Conservation (phyloP, 2,797 vertebrate species). For the Catharus ustulatus region DNA sequence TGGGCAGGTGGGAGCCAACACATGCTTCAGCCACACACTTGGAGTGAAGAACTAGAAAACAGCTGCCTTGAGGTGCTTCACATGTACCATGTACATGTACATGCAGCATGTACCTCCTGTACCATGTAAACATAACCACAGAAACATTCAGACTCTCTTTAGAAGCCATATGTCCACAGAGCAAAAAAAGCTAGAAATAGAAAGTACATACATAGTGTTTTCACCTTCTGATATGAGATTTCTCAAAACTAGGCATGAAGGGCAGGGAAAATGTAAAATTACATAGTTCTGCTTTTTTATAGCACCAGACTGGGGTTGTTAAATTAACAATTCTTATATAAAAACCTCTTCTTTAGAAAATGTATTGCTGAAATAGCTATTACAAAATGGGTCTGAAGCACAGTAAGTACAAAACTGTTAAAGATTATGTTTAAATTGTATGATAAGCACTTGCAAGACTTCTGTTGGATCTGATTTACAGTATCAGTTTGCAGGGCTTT, state of each 20-base stretch:
- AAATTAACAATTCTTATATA: background rate
- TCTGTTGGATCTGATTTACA: background rate
- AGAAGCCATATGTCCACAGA: background rate
- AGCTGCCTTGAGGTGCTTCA: background rate
- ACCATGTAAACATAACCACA: background rate
- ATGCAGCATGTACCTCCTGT: background rate
- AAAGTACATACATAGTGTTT: background rate
- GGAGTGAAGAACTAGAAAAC: background rate
- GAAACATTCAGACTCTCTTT: background rate
- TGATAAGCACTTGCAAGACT: background rate
- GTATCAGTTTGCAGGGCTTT: background rate
- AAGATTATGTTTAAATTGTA: background rate
- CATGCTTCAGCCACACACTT: background rate
- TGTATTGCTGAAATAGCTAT: background rate
- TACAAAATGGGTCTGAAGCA: background rate
- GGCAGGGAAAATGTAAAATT: background rate
- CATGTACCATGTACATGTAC: no score
- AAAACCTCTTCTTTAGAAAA: background rate
- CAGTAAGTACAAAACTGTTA: background rate
- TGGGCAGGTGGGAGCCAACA: background rate
- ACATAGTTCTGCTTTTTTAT: background rate
- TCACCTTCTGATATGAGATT: background rate
- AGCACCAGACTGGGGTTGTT: background rate
- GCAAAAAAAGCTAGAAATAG: background rate
- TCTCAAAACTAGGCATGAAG: background rate